A percentile compares a stretch with the other conserved stretches of the same genome.
phyloP scores from a whole-genome alignment of 2,113 vertebrate species.

The Petrocephalus microphthalmus region DNA sequence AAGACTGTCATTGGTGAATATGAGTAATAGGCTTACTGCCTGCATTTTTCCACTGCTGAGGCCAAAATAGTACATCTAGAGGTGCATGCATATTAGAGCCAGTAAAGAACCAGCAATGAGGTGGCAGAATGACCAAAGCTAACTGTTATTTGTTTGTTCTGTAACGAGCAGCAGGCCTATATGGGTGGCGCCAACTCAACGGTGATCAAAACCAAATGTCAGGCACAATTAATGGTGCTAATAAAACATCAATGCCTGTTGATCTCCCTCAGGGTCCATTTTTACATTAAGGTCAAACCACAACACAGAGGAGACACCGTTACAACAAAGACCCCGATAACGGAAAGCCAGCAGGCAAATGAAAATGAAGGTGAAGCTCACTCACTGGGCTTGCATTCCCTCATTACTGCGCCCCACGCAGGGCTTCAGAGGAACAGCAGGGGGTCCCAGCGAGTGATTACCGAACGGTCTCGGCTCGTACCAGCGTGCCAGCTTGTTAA shows the following conservation, averaged over 20 bases:
- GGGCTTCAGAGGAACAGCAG: conserved; percentile 8
- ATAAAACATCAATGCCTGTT: conserved; percentile 3
- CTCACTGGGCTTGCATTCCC: neutral
- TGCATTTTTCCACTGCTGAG: neutral
- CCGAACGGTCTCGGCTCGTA: neutral
- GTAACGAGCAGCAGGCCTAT: neutral
- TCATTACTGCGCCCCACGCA: conserved; percentile 12
- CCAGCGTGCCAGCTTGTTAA: neutral
- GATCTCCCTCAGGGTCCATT: neutral
- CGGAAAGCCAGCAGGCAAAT: neutral
- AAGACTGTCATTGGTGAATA: neutral
- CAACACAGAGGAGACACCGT: neutral
- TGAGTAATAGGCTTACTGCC: neutral
- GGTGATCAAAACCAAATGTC: conserved; percentile 19
- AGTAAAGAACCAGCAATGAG: neutral
- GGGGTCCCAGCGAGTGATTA: neutral
- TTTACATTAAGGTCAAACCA: conserved; percentile 21
- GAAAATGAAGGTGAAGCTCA: neutral
- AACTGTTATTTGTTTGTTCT: neutral
- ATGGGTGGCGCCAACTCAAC: neutral
- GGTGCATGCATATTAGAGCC: neutral
- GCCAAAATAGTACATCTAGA: neutral
- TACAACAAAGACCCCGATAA: neutral
- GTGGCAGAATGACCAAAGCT: neutral
- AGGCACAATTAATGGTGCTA: neutral